phyloP scores from a whole-genome alignment of 92 coral and sea anemone genomes.

The Chrysogorgia sp. region DNA sequence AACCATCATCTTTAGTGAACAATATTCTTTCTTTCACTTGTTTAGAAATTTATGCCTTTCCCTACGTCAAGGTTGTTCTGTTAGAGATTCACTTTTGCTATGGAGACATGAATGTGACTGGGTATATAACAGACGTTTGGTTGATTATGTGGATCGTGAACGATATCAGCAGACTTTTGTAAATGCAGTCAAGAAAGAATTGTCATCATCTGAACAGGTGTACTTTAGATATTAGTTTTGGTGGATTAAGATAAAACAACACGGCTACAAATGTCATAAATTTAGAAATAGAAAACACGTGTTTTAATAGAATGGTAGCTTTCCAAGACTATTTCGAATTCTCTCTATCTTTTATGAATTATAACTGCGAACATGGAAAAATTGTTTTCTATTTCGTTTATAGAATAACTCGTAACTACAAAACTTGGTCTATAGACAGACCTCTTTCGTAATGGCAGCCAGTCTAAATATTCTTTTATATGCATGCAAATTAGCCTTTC shows the following conservation, averaged over 20 bases:
- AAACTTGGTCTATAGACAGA: no score
- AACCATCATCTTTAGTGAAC: background rate
- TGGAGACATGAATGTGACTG: constrained; percentile 99
- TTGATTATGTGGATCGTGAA: constrained; percentile 93
- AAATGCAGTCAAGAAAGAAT: constrained; percentile 86
- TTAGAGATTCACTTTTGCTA: constrained; percentile 81
- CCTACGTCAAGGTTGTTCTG: constrained; percentile 87
- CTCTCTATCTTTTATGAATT: no score
- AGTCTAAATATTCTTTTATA: no score
- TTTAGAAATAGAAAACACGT: no score
- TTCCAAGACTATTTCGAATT: no score
- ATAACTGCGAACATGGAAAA: no score
- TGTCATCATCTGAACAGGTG: constrained; percentile 90
- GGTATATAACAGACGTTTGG: constrained; percentile 92
- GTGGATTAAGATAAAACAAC: background rate
- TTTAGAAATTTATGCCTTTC: constrained; percentile 90
- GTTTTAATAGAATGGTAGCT: no score
- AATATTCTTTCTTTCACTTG: background rate
- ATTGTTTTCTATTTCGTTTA: no score
- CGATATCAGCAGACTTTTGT: constrained; percentile 91
- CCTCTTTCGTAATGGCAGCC: no score
- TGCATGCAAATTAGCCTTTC: no score
- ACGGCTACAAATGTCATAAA: no score
- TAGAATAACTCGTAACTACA: no score
- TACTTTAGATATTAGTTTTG: background rate